Conservation (phyloP, 2,888 invertebrate species). For the Apantesis nais region DNA sequence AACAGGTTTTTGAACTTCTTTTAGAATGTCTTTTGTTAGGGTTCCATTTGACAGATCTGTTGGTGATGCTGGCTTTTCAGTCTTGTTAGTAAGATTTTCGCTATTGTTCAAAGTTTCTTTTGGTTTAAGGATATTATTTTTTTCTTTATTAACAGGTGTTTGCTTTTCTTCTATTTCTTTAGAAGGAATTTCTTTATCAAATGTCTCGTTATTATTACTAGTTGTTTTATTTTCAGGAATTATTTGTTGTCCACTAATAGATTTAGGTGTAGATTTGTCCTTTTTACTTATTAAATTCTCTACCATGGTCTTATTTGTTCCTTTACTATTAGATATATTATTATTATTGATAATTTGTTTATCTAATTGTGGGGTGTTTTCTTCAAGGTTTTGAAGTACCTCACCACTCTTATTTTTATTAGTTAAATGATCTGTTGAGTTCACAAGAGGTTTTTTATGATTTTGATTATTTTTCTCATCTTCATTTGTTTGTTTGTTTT, state of each 20-base stretch:
- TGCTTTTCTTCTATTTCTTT: neutral
- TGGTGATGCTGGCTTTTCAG: neutral
- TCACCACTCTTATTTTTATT: neutral
- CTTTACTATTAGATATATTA: neutral
- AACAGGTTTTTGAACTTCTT: conserved; percentile 3
- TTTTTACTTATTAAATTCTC: neutral
- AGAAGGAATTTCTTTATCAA: neutral
- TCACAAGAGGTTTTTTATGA: neutral
- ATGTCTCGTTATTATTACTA: neutral
- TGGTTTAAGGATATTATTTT: neutral
- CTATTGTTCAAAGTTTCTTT: neutral
- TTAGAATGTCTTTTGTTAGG: neutral
- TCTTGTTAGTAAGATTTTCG: neutral
- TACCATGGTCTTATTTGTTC: neutral
- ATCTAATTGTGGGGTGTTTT: neutral
- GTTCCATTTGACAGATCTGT: neutral
- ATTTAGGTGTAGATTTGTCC: neutral
- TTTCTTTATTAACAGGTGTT: neutral
- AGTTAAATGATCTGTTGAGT: neutral
- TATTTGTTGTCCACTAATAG: neutral
- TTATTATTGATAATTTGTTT: neutral
- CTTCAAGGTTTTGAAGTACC: neutral
- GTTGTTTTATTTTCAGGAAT: neutral
- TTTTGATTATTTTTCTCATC: neutral
- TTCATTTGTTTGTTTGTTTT: neutral